A percentile compares a stretch with the other conserved stretches of the same genome.
Conservation (phyloP, 1,140 invertebrate species). For the Rhagoletis zephyria region DNA sequence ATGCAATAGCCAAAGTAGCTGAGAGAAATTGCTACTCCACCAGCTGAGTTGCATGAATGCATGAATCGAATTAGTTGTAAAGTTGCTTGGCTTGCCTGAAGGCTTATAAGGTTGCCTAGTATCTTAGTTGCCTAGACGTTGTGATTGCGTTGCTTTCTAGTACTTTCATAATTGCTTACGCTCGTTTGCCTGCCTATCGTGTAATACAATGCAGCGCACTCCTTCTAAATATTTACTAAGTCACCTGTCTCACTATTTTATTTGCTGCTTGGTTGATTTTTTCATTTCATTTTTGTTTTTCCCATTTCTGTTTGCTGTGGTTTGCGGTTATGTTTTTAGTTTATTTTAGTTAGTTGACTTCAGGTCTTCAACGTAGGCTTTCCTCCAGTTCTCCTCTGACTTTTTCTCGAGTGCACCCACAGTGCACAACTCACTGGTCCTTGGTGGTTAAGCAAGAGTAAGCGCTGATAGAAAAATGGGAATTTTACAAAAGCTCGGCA, state of each 20-base stretch:
- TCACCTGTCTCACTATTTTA: not conserved
- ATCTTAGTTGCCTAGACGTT: too few species aligned
- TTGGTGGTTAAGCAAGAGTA: not conserved
- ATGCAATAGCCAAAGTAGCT: not conserved
- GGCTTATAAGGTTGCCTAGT: not conserved
- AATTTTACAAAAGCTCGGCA: constrained; percentile 6
- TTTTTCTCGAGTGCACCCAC: not conserved
- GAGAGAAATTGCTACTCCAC: not conserved
- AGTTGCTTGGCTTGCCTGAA: not conserved
- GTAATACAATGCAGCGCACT: not conserved
- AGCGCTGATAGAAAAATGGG: not conserved
- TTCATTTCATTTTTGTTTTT: constrained; percentile 14
- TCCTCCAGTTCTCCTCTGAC: not conserved
- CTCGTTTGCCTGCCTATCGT: not conserved
- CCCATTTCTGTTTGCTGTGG: not conserved
- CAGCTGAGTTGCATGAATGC: not conserved
- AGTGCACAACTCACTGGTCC: constrained; percentile 4
- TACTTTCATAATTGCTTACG: not conserved
- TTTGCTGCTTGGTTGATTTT: constrained; percentile 28
- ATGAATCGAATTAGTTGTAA: not conserved
- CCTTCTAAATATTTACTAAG: not conserved
- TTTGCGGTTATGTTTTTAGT: not conserved
- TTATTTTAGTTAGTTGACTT: constrained; percentile 43
- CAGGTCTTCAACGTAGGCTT: not conserved
- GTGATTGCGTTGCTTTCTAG: not conserved